A percentile compares a stretch with the other conserved stretches of the same genome.
Conservation (phyloP, 2,797 vertebrate genomes). For the Pterois miles region DNA sequence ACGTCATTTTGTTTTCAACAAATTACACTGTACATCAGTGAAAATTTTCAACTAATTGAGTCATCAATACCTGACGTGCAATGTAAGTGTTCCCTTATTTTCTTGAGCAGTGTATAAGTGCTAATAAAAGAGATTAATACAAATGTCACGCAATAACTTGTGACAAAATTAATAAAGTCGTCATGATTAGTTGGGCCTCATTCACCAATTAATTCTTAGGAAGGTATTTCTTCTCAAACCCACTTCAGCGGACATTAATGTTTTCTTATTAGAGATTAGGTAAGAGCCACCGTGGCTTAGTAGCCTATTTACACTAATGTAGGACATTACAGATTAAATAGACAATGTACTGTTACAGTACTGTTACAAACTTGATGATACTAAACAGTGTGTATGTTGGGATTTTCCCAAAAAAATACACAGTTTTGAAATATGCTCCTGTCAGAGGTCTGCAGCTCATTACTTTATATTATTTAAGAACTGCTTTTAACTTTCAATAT, state of each 20-base stretch:
- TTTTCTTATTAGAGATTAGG: too few species aligned
- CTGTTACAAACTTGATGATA: not conserved
- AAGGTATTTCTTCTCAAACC: too few species aligned
- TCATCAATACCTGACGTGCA: too few species aligned
- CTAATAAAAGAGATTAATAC: not conserved
- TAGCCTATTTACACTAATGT: not conserved
- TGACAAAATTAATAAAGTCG: not conserved
- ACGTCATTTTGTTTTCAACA: too few species aligned
- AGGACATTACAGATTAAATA: constrained; percentile 2
- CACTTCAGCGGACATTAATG: too few species aligned
- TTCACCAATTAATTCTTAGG: too few species aligned
- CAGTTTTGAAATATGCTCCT: not conserved
- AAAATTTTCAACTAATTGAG: too few species aligned
- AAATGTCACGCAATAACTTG: not conserved
- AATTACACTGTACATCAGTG: too few species aligned
- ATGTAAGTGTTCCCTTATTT: too few species aligned
- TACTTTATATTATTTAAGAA: not conserved
- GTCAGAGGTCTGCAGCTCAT: constrained; percentile 6
- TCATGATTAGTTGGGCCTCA: not conserved
- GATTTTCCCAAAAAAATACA: not conserved
- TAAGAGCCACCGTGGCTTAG: too few species aligned
- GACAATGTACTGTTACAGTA: not conserved
- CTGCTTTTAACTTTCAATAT: not conserved
- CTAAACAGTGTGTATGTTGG: not conserved
- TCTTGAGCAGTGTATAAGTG: too few species aligned